Conservation (phyloP, 1,140 invertebrate genomes). For the Drosophila eugracilis region DNA sequence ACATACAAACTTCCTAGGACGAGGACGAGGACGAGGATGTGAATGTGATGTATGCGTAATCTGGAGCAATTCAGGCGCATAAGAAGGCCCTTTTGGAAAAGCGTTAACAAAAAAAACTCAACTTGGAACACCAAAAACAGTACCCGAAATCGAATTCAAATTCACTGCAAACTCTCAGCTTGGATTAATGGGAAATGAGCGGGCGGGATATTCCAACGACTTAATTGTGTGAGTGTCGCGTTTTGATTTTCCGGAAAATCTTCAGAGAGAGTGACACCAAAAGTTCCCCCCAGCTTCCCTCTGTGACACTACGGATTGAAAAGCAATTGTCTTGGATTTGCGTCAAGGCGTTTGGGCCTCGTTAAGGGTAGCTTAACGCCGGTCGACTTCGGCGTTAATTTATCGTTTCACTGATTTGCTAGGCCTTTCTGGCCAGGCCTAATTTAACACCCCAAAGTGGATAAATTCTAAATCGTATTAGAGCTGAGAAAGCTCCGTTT, state of each 20-base stretch:
- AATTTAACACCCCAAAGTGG: conserved; percentile 35
- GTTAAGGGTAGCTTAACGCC: conserved; percentile 62
- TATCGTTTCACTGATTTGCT: conserved; percentile 78
- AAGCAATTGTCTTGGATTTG: conserved; percentile 84
- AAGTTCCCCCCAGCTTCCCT: conserved; percentile 16
- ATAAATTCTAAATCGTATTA: conserved; percentile 20
- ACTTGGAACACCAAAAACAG: conserved; percentile 44
- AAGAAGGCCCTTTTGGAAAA: conserved; percentile 70
- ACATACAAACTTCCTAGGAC: conserved; percentile 3
- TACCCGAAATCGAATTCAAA: conserved; percentile 73
- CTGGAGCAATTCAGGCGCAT: conserved; percentile 83
- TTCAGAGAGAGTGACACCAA: conserved; percentile 22
- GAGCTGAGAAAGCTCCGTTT: neutral
- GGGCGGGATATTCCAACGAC: conserved; percentile 49
- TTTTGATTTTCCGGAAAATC: conserved; percentile 65
- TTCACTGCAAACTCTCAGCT: conserved; percentile 39
- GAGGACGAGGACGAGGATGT: too few relatives aligned
- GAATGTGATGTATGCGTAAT: conserved; percentile 73
- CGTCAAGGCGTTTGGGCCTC: conserved; percentile 51
- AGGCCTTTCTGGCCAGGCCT: conserved; percentile 13
- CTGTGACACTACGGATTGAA: conserved; percentile 71
- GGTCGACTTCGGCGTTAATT: conserved; percentile 60
- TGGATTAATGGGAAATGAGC: conserved; percentile 18
- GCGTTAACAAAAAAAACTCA: conserved; percentile 51
- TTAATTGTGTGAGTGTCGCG: conserved; percentile 78